Conservation (phyloP, 2,888 invertebrate genomes). For the Sinodicranocentrus sp. region DNA sequence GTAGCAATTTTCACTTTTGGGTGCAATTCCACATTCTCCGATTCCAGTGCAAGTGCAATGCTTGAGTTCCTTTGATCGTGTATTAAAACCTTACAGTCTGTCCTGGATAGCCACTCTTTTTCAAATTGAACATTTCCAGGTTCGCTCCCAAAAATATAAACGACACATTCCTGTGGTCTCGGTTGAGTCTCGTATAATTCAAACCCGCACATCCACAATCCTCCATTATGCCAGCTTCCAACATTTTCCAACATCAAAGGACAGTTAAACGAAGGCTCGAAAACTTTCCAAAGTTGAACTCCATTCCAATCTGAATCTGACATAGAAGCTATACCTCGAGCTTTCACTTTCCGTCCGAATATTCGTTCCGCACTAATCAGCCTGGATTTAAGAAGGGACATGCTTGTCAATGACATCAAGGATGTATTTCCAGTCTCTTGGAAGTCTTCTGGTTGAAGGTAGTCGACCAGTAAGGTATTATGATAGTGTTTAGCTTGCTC, state of each 20-base stretch:
- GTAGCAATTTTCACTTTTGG: neutral
- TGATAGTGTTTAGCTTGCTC: neutral
- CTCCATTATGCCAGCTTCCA: neutral
- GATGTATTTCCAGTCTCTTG: neutral
- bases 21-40: neutral
- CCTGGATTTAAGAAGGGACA: neutral
- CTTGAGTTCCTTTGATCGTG: neutral
- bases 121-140: neutral
- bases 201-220: slow-evolving; percentile 47
- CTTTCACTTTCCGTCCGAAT: neutral
- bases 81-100: slow-evolving; percentile 15
- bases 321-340: neutral
- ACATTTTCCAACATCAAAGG: slow-evolving; percentile 8
- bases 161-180: slow-evolving; percentile 34
- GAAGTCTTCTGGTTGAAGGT: slow-evolving; percentile 35
- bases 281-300: neutral
- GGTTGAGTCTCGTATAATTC: slow-evolving; percentile 30
- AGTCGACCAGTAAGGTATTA: slow-evolving; percentile 19
- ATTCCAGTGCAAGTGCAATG: no score
- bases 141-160: slow-evolving; percentile 27
- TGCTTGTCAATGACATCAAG: neutral
- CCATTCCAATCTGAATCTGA: neutral
- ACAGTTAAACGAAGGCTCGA: slow-evolving; percentile 30
- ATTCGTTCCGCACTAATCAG: slow-evolving; percentile 4
- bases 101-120: neutral